Evolutionary conservation across 1,140 invertebrate species (phyloP), one percentile per base, ranked within the genome.

Genomic region (Zaprionus nigranus): DNA sequence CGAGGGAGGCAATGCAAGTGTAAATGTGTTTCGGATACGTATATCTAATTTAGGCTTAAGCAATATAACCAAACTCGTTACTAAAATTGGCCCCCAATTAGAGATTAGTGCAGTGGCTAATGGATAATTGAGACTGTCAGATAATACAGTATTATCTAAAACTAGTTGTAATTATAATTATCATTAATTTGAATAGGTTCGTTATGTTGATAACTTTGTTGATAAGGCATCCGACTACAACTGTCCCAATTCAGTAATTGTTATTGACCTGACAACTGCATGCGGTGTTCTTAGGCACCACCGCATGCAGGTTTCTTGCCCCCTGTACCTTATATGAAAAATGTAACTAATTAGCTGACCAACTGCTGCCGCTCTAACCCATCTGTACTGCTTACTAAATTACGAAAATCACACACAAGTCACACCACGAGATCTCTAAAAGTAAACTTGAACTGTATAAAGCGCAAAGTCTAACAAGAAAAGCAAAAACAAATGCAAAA

Each of bases 21-120:
- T 36, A 58, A 58, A 70, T 65, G 49, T 56, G 20, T 69, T 81
- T 43, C 22, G n/a, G 9, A 36, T 22, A n/a, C 2, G 46, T 72
- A 30, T 36, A 67, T 17, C 56, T 87, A 80, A 80, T 65, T 69
- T 87, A 88, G 81, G 26, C 59, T 2, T 88, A 88, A 88, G 81
- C 51, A 61, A 66, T 66, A 66, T 59, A 67, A 78, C 54, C 53
- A 71, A 75, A 80, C 51, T 60, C 67, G 75, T 59, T 78, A 75
- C 70, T 62, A 51, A 68, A 73, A 54, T 71, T 61, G 69, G 60
- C 53, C 49, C n/a, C n/a, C 7, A 62, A 61, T 53, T 63, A 58
- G 38, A 36, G 30, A 49, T 62, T 46, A 62, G 28, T 30, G 15
- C 30, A 57, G 51, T 26, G 17, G 20, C 38, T 46, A 43, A 26